Percentiles rank a stretch among this genome's conserved stretches.
Evolutionary conservation across 2,113 vertebrate species (phyloP).

Genomic region (Lepus timidus): DNA sequence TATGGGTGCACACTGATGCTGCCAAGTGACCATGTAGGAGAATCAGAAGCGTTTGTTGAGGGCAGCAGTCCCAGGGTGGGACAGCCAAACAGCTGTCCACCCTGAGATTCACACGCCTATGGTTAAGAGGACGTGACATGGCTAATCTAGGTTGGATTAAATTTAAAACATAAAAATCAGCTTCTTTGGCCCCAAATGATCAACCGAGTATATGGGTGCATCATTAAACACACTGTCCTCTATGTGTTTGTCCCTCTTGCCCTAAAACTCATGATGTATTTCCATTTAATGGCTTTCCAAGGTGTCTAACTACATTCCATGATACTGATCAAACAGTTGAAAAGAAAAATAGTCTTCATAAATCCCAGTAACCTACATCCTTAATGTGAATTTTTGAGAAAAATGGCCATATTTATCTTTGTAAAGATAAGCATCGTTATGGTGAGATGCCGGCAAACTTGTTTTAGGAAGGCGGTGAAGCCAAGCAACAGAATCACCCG

Average conservation of each 20-base stretch:
- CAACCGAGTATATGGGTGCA: background rate
- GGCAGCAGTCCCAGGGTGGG: slow-evolving; percentile 86
- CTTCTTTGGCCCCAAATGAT: slow-evolving; percentile 71
- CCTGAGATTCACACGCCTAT: slow-evolving; percentile 84
- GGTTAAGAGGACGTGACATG: slow-evolving; percentile 86
- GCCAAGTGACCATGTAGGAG: slow-evolving; percentile 90
- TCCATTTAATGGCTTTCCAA: slow-evolving; percentile 56
- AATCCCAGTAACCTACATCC: slow-evolving; percentile 58
- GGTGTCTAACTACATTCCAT: slow-evolving; percentile 58
- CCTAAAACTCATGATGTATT: slow-evolving; percentile 69
- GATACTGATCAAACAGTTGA: slow-evolving; percentile 78
- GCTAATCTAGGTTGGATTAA: slow-evolving; percentile 84
- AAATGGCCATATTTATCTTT: slow-evolving; percentile 76
- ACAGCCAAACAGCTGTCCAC: slow-evolving; percentile 89
- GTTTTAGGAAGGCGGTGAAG: slow-evolving; percentile 63
- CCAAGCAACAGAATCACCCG: background rate
- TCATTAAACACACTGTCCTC: background rate
- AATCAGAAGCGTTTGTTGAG: slow-evolving; percentile 87
- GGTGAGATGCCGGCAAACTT: slow-evolving; percentile 61
- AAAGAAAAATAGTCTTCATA: slow-evolving; percentile 81
- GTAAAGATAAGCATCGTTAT: slow-evolving; percentile 76
- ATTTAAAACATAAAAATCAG: slow-evolving; percentile 82
- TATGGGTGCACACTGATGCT: slow-evolving; percentile 80
- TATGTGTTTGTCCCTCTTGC: slow-evolving; percentile 28
- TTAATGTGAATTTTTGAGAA: slow-evolving; percentile 78